Conservation (phyloP, 2,888 invertebrate species). For the Calephelis perditalis region DNA sequence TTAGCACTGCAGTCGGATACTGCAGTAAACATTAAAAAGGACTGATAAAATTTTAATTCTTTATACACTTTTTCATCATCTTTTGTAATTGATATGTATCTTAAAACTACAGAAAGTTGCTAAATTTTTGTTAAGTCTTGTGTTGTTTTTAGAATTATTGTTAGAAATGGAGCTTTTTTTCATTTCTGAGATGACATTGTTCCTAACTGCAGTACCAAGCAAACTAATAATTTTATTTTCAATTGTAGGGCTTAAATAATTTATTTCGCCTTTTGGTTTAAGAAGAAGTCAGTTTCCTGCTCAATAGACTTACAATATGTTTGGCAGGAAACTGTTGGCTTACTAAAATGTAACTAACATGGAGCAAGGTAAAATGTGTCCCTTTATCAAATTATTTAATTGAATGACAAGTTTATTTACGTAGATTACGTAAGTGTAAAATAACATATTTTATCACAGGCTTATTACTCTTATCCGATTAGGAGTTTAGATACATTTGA, state of each 20-base stretch:
- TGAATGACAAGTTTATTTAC: too few species aligned
- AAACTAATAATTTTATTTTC: constrained; percentile 25
- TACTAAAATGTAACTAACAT: too few species aligned
- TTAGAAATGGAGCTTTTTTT: constrained; percentile 29
- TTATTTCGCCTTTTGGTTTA: constrained; percentile 3
- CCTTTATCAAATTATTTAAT: too few species aligned
- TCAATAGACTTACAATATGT: too few species aligned
- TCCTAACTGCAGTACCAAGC: constrained; percentile 23
- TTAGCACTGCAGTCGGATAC: constrained; percentile 27
- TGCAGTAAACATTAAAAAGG: constrained; percentile 29
- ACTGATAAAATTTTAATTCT: constrained; percentile 30
- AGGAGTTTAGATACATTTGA: too few species aligned
- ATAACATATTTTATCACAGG: too few species aligned
- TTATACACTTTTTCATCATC: constrained; percentile 31
- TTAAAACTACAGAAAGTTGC: constrained; percentile 32
- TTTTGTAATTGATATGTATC: constrained; percentile 31
- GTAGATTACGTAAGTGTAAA: too few species aligned
- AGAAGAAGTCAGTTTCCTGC: constrained; percentile 21
- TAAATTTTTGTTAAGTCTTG: constrained; percentile 30
- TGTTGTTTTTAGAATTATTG: constrained; percentile 28
- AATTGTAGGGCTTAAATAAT: constrained; percentile 22
- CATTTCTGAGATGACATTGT: constrained; percentile 27
- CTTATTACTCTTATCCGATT: too few species aligned
- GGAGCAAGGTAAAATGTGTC: too few species aligned
- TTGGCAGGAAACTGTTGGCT: too few species aligned